Evolutionary conservation across 1,140 invertebrate genomes (phyloP).

Genomic region (Cydia fagiglandana): DNA sequence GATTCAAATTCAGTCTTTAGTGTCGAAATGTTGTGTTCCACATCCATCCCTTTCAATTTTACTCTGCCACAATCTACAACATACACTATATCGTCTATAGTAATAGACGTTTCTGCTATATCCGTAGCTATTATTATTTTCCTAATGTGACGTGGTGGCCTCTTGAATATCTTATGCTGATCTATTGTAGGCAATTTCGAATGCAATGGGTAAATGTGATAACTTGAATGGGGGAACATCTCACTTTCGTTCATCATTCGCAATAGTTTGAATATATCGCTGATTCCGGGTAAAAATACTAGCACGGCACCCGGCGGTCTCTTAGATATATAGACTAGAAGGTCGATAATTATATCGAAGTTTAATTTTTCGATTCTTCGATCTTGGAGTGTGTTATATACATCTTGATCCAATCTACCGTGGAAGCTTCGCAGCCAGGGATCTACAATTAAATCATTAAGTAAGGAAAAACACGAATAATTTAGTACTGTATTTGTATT

Average conservation of each 20-base stretch:
- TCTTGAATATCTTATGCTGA: constrained; percentile 87
- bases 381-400: constrained; percentile 81
- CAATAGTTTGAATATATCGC: constrained; percentile 83
- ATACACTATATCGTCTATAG: constrained; percentile 94
- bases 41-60: constrained; percentile 88
- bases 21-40: constrained; percentile 85
- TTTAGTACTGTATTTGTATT: too few species aligned
- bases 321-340: constrained; percentile 84
- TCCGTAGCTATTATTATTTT: constrained; percentile 91
- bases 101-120: constrained; percentile 93
- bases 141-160: constrained; percentile 81
- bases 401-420: constrained; percentile 78
- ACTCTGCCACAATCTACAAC: constrained; percentile 92
- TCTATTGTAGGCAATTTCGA: constrained; percentile 89
- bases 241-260: constrained; percentile 70
- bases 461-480: too few species aligned
- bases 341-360: constrained; percentile 84
- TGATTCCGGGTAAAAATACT: constrained; percentile 92
- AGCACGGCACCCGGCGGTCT: constrained; percentile 88
- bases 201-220: constrained; percentile 87
- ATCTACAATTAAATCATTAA: constrained; percentile 49
- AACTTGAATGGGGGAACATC: constrained; percentile 77
- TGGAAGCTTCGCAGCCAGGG: constrained; percentile 69
- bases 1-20: constrained; percentile 88
- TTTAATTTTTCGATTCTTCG: constrained; percentile 84